These are phyloP conservation scores for Octomys mimax DNA, from an alignment of 2,797 vertebrate species.

Conservation along the genomic window DNA sequence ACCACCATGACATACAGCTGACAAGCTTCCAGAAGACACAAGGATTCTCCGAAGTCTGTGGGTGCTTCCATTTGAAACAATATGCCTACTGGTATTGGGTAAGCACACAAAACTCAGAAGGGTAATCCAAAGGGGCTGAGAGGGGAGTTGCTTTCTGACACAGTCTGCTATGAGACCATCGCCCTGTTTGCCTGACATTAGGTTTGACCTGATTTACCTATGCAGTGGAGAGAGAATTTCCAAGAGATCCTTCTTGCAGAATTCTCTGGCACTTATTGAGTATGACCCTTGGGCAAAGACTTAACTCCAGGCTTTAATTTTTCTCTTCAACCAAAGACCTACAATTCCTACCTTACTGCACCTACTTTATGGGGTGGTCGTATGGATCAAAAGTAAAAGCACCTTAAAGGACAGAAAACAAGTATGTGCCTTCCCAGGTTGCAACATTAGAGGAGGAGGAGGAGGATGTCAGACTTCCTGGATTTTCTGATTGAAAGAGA, in stretches of 20 bases:
- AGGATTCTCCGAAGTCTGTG: neutral
- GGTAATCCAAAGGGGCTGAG: neutral
- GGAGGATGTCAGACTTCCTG: neutral
- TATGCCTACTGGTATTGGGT: rapidly evolving
- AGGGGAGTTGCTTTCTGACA: neutral
- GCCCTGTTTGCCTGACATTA: too few species aligned
- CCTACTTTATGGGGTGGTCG: neutral
- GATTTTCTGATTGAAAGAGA: neutral
- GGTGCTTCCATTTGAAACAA: neutral
- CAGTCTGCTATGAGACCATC: neutral
- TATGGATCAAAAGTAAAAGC: neutral
- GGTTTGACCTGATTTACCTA: neutral
- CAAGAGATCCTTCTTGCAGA: neutral
- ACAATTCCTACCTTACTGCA: neutral
- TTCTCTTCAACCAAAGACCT: neutral
- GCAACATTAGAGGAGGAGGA: rapidly evolving
- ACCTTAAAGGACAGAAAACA: neutral
- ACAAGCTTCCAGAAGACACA: too few species aligned
- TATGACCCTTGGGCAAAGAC: neutral
- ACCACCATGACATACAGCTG: neutral
- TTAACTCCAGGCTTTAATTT: neutral
- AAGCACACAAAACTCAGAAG: neutral
- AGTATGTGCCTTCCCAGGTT: neutral
- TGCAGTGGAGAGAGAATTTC: neutral
- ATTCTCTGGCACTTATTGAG: neutral